Percentiles rank a stretch among this genome's conserved stretches.
Conservation (phyloP, 2,888 invertebrate genomes). For the Epistrophella euchroma region DNA sequence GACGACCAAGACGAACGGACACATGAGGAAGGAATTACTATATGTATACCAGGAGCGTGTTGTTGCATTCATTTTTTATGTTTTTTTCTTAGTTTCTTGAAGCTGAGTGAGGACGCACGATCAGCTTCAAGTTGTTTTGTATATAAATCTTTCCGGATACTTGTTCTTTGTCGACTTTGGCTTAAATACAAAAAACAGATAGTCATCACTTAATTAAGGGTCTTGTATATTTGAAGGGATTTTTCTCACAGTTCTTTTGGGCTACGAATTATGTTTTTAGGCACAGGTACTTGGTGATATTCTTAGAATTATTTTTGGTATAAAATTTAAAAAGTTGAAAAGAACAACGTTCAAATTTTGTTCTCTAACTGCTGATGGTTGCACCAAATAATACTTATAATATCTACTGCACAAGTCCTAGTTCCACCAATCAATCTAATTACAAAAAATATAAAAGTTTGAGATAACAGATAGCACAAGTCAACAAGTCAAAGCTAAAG, state of each 20-base stretch:
- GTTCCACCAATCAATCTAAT: no score
- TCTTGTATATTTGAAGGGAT: slow-evolving; percentile 17
- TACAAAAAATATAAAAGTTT: no score
- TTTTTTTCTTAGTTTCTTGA: not conserved
- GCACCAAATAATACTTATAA: no score
- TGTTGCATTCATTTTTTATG: not conserved
- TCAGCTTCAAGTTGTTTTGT: slow-evolving; percentile 60
- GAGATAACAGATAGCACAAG: no score
- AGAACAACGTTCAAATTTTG: no score
- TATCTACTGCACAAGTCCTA: no score
- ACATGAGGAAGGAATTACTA: slow-evolving; percentile 60
- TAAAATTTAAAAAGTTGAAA: not conserved
- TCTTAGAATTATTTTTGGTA: not conserved
- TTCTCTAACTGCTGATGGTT: no score
- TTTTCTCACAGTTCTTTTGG: slow-evolving; percentile 42
- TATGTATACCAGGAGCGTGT: slow-evolving; percentile 16
- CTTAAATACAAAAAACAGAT: slow-evolving; percentile 57
- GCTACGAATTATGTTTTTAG: not conserved
- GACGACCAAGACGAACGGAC: slow-evolving; percentile 3
- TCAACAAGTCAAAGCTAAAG: no score
- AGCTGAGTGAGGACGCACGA: slow-evolving; percentile 65
- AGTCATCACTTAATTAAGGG: slow-evolving; percentile 72
- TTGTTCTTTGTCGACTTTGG: slow-evolving; percentile 36
- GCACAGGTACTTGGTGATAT: not conserved
- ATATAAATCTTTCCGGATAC: slow-evolving; percentile 53